phyloP scores from a whole-genome alignment of 2,113 vertebrate genomes.

The Gopherus flavomarginatus region DNA sequence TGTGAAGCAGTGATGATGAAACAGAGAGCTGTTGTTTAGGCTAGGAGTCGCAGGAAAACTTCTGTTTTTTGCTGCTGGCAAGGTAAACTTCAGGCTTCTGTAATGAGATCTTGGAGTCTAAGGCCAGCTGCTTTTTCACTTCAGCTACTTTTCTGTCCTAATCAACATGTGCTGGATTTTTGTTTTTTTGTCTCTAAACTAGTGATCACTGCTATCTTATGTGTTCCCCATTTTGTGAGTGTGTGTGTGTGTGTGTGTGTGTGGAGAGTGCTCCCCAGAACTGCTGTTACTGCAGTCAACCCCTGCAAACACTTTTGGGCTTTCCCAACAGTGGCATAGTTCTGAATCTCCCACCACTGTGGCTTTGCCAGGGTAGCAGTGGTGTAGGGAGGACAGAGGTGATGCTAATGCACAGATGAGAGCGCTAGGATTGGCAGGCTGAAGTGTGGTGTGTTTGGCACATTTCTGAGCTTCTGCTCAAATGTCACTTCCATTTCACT shows the following conservation, averaged over 20 bases:
- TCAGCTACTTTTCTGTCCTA: not conserved
- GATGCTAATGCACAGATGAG: not conserved
- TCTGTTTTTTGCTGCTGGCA: accelerated
- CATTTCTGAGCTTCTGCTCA: not conserved
- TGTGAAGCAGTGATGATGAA: not conserved
- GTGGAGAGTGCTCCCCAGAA: not conserved
- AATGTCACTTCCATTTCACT: accelerated
- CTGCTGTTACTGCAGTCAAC: not conserved
- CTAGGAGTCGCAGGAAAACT: accelerated
- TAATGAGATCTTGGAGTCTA: not conserved
- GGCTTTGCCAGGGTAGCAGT: not conserved
- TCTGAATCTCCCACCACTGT: not conserved
- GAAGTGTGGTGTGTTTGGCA: not conserved
- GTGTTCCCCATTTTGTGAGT: not conserved
- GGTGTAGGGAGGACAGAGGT: not conserved
- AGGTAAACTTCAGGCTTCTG: not conserved
- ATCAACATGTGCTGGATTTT: not conserved
- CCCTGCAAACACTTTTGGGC: not conserved
- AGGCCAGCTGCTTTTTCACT: not conserved
- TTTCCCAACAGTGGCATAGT: not conserved
- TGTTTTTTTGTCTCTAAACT: not conserved
- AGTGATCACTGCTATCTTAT: not conserved
- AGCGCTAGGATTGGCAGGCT: not conserved
- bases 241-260: not conserved
- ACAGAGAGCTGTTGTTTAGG: not conserved